Evolutionary conservation across 1,140 invertebrate genomes (phyloP), one percentile per base, ranked within the genome.

Genomic region (Mercenaria mercenaria): DNA sequence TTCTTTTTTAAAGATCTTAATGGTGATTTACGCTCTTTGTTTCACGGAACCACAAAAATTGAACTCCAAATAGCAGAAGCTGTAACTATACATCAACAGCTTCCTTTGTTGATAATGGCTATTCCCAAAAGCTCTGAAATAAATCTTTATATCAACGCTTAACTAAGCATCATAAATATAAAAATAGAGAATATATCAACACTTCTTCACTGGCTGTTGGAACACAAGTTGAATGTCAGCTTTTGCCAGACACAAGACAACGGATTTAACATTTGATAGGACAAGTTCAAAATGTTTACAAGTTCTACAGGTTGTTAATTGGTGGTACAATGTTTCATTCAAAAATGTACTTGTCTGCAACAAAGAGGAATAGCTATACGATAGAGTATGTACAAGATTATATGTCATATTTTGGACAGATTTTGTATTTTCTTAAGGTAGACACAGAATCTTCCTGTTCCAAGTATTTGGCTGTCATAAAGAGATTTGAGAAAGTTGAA

Each of bases 1-100:
- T 83, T 83, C 18, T 64, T 83, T 69, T 83, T 37, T 67, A 59
- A 83, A 83, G 81, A 47, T 29, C 41, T 67, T 26, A 83, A 83
- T 83, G 56, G 61, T 26, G 61, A 67, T 69, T 39, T 83, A 10
- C 52, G 81, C 23, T 34, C 26, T 67, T 47, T 64, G 32, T 83
- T 83, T 69, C 56, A 83, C 41, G 81, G 81, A 29, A 83, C 81
- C 32, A 52, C 52, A 47, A 64, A 83, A 83, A 59, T 83, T 37
- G 81, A 83, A 39, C 56, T 67, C 26, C 81, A 83, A 43, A 83
- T 83, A 43, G 37, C 39, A 43, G 20, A 56, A 23, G 81, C 81
- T 67, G 81, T 83, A n/a, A 29, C 37, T 69, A 72, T 72, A 67
- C 39, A 84, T 32, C 61, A 72, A 29, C 61, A 52, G 18, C 23